These are phyloP conservation scores for Petromus typicus DNA, from an alignment of 2,113 vertebrate species.

Conservation along the genomic window DNA sequence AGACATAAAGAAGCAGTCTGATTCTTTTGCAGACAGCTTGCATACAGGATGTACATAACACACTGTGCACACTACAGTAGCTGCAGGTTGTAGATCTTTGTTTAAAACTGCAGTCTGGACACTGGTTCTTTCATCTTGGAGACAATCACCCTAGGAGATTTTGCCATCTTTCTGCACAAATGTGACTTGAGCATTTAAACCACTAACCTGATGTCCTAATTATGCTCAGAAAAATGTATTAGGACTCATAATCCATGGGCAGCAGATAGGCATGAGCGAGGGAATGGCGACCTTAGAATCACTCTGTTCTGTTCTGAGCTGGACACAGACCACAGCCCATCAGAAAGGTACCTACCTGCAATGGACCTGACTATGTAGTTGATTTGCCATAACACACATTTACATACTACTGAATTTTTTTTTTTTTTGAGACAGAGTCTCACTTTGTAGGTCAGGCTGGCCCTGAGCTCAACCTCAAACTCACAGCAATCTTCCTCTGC, in stretches of 20 bases:
- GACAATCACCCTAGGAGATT: conserved; percentile 90
- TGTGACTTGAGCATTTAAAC: conserved; percentile 88
- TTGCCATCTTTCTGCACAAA: conserved; percentile 80
- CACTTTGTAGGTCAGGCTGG: too few relatives aligned
- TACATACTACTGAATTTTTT: too few relatives aligned
- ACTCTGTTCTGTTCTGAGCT: not conserved
- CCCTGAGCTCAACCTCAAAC: too few relatives aligned
- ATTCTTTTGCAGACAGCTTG: not conserved
- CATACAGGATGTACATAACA: not conserved
- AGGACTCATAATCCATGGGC: not conserved
- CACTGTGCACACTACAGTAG: too few relatives aligned
- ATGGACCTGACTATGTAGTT: too few relatives aligned
- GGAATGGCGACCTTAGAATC: not conserved
- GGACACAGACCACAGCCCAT: not conserved
- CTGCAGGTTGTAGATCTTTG: conserved; percentile 71
- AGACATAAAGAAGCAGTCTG: conserved; percentile 43
- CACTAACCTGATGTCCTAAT: conserved; percentile 84
- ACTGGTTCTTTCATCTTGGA: conserved; percentile 85
- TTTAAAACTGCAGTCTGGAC: conserved; percentile 88
- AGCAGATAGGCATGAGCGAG: not conserved
- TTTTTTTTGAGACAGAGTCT: too few relatives aligned
- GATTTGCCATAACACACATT: too few relatives aligned
- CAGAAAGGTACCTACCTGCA: not conserved
- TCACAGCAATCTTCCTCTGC: too few relatives aligned
- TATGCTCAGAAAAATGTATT: not conserved